Base-by-base conservation (phyloP, 2,113 vertebrate species). In the Rhinopomastus cyanomelas region DNA sequence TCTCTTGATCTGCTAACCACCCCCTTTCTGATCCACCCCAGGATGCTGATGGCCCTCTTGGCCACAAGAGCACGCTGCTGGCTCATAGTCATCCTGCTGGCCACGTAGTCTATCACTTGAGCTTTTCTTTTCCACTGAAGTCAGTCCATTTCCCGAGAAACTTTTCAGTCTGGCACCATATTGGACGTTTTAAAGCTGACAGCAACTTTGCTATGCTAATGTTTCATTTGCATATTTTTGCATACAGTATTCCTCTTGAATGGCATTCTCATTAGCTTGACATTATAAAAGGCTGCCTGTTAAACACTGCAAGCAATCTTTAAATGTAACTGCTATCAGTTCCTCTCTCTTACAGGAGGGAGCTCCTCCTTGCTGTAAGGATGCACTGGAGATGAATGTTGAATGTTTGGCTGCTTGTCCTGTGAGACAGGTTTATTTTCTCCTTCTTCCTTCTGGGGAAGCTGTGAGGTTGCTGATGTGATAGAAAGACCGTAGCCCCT, bases 261-360 rank as follows among this genome's bases (percentile, higher is more conserved):
- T 94, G 82, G 66, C 78, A 95, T 79, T 91, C 64, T 95, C 74
- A 95, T 97, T 97, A 95, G 69, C 16, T 23, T 92, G 82, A 78
- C 77, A 92, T 93, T 97, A 93, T 89, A 93, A 95, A 96, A 93
- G 72, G 32, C 85, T 92, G 76, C 37, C 55, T 94, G 74, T 93
- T 94, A 82, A 93, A 96, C 76, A 88, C 79, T 78, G 49, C 36
- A 94, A 95, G 60, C 72, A 88, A 16, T 68, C 82, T 78, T 96
- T 96, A 95, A 90, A 87, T 77, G 52, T 42, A 90, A 74, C 81
- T 86, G 56, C 60, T 68, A 85, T 89, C 90, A 96, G 89, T 96
- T 76, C 27, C 7, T 82, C 51, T 88, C 19, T 59, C 96, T 93
- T 81, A 85, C 7, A 59, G 19, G 42, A 87, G 65, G 39, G 26